phyloP scores from a whole-genome alignment of 2,113 vertebrate species.

The Strix uralensis region DNA sequence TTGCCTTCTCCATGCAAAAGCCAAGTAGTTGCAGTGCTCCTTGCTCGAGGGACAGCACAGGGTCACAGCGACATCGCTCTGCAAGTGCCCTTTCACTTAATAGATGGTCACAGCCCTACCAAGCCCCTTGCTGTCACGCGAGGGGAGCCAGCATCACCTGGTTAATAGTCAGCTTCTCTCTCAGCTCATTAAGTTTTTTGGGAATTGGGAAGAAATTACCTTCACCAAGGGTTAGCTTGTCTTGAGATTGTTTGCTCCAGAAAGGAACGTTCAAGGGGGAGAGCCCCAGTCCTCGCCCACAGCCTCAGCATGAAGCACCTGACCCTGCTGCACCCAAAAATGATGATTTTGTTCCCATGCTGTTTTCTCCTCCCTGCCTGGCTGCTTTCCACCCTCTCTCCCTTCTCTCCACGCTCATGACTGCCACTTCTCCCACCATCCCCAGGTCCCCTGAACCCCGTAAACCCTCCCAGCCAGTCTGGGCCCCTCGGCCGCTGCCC shows the following conservation, averaged over 20 bases:
- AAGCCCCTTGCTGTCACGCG: rapidly evolving
- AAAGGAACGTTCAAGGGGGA: background rate
- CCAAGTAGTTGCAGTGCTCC: background rate
- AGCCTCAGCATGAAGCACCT: background rate
- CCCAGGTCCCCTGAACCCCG: background rate
- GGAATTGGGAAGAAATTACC: background rate
- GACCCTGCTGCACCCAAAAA: too few species aligned
- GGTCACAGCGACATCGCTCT: background rate
- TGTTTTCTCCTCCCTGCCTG: background rate
- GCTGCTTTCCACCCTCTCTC: background rate
- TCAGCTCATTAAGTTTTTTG: background rate
- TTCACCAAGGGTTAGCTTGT: background rate
- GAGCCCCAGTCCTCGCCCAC: background rate
- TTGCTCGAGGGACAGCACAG: background rate
- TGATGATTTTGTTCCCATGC: rapidly evolving
- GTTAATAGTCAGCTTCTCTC: background rate
- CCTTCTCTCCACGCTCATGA: rapidly evolving
- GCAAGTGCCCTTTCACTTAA: background rate
- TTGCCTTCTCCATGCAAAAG: background rate
- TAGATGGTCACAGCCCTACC: background rate
- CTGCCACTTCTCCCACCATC: background rate
- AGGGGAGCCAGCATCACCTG: background rate
- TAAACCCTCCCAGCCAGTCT: too few species aligned
- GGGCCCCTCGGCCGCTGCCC: rapidly evolving
- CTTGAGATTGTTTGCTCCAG: background rate